Conservation (phyloP, 2,888 invertebrate species). For the Aporophyla lueneburgensis region DNA sequence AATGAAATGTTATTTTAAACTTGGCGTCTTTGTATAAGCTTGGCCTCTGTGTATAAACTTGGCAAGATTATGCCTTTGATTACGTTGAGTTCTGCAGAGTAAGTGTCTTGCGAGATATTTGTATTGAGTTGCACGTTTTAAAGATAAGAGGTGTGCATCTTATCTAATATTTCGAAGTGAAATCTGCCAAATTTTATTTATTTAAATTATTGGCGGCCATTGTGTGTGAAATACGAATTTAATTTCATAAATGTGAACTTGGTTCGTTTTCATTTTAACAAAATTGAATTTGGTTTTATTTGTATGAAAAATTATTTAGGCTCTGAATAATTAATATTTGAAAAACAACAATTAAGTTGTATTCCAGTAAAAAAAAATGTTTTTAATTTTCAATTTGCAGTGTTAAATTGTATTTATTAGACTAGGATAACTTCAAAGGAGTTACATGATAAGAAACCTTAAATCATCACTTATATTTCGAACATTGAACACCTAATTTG, state of each 20-base stretch:
- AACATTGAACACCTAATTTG: too few species aligned
- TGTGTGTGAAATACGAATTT: slow-evolving; percentile 1
- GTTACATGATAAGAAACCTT: too few species aligned
- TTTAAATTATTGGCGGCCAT: not conserved
- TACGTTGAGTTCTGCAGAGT: not conserved
- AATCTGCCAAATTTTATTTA: not conserved
- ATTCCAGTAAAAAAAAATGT: not conserved
- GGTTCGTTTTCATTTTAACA: not conserved
- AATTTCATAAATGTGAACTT: not conserved
- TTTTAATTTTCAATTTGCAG: too few species aligned
- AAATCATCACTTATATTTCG: too few species aligned
- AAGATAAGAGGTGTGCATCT: not conserved
- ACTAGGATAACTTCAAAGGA: too few species aligned
- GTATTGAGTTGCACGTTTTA: not conserved
- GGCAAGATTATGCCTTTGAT: slow-evolving; percentile 8
- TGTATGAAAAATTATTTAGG: not conserved
- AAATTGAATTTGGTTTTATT: not conserved
- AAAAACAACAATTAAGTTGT: not conserved
- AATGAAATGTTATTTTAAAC: slow-evolving; percentile 49
- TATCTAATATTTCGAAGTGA: not conserved
- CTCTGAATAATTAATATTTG: not conserved
- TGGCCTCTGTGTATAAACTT: slow-evolving; percentile 16
- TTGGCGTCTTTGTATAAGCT: slow-evolving; percentile 15
- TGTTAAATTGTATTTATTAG: too few species aligned
- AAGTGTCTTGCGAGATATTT: not conserved